phyloP scores from a whole-genome alignment of 2,113 vertebrate species.

The Anhinga rufa region DNA sequence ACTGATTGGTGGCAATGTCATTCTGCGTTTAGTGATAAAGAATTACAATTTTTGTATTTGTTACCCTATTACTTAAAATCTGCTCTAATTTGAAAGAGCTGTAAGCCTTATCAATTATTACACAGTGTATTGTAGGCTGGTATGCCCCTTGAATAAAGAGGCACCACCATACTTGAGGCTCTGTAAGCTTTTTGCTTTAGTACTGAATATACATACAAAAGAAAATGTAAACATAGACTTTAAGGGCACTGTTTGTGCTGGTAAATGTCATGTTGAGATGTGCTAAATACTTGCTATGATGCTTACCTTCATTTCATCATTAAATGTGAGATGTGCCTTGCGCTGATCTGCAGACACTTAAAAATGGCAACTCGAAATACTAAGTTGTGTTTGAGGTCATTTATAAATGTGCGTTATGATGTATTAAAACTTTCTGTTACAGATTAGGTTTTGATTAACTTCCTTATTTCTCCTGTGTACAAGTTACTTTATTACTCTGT shows the following conservation, averaged over 20 bases:
- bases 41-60: not conserved
- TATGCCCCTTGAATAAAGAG: not conserved
- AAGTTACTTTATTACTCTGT: not conserved
- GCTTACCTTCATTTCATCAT: not conserved
- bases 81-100: not conserved
- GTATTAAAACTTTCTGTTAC: not conserved
- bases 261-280: not conserved
- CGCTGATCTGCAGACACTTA: not conserved
- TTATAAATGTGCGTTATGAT: not conserved
- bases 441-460: not conserved
- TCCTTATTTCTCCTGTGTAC: not conserved
- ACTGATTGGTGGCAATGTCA: not conserved
- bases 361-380: not conserved
- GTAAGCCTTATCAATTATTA: not conserved
- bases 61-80: not conserved
- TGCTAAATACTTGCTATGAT: not conserved
- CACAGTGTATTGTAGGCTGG: not conserved
- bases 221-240: not conserved
- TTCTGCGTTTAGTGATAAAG: not conserved
- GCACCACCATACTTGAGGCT: not conserved
- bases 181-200: not conserved
- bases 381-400: not conserved
- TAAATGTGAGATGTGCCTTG: not conserved
- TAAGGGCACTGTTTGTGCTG: not conserved
- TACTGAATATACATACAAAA: not conserved